These are phyloP conservation scores for Parazoanthus atlanticus DNA, from an alignment of 92 coral and sea anemone species.

Conservation along the genomic window DNA sequence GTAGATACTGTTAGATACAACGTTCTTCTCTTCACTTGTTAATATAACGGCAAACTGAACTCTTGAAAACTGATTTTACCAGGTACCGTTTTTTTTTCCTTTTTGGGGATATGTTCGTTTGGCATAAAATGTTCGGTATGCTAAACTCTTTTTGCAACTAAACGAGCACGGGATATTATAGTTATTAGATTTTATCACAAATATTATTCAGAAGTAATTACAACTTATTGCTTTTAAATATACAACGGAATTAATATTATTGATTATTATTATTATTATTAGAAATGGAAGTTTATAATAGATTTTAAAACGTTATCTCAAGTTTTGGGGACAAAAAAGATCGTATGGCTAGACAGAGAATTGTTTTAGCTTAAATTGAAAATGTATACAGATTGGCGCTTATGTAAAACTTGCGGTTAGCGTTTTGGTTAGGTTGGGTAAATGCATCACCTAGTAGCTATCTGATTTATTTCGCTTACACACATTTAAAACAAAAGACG, in stretches of 20 bases:
- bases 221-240: background rate
- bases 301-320: constrained; percentile 19
- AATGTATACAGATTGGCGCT: background rate
- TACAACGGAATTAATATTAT: background rate
- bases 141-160: background rate
- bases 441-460: background rate
- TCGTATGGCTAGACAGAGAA: background rate
- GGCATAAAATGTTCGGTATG: background rate
- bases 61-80: background rate
- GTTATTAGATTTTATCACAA: background rate
- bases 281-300: constrained; percentile 3
- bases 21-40: background rate
- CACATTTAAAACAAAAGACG: constrained; percentile 18
- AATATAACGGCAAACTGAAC: background rate
- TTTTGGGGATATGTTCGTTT: background rate
- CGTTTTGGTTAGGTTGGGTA: constrained; percentile 15
- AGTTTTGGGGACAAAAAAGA: background rate
- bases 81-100: background rate
- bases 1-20: background rate
- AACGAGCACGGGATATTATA: background rate
- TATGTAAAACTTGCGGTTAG: constrained; percentile 7
- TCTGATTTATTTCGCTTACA: background rate
- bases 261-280: background rate
- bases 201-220: constrained; percentile 24
- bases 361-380: background rate